A percentile compares a stretch with the other conserved stretches of the same genome.
phyloP scores from a whole-genome alignment of 2,113 vertebrate species.

The Sciurus niger region DNA sequence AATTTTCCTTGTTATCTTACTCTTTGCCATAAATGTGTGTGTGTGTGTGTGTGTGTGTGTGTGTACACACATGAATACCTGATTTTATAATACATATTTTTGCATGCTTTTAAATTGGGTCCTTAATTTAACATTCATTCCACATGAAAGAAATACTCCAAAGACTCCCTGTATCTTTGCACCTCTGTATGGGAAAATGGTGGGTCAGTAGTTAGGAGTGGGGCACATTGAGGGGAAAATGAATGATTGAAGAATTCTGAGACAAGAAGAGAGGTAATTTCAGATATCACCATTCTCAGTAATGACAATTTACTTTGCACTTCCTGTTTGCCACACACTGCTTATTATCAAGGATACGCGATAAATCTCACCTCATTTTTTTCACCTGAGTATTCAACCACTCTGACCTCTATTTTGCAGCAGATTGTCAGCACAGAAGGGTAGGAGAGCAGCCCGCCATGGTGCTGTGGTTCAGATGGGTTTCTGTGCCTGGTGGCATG shows the following conservation, averaged over 20 bases:
- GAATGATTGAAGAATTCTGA: neutral
- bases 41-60: too few relatives aligned
- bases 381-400: neutral
- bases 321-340: neutral
- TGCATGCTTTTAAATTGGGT: conserved; percentile 72
- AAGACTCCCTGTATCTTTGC: conserved; percentile 9
- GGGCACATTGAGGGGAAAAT: neutral
- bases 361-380: neutral
- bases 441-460: neutral
- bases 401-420: neutral
- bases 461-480: neutral
- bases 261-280: neutral
- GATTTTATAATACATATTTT: neutral
- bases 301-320: neutral
- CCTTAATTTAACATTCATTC: conserved; percentile 54
- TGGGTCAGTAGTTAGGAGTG: neutral
- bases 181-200: neutral
- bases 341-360: neutral
- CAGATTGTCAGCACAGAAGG: neutral
- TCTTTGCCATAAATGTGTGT: conserved; percentile 63
- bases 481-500: neutral
- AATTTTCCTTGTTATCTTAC: conserved; percentile 75
- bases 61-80: neutral
- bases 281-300: neutral
- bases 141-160: neutral